Evolutionary conservation across 2,797 vertebrate species (phyloP).

Genomic region (Urophycis tenuis): DNA sequence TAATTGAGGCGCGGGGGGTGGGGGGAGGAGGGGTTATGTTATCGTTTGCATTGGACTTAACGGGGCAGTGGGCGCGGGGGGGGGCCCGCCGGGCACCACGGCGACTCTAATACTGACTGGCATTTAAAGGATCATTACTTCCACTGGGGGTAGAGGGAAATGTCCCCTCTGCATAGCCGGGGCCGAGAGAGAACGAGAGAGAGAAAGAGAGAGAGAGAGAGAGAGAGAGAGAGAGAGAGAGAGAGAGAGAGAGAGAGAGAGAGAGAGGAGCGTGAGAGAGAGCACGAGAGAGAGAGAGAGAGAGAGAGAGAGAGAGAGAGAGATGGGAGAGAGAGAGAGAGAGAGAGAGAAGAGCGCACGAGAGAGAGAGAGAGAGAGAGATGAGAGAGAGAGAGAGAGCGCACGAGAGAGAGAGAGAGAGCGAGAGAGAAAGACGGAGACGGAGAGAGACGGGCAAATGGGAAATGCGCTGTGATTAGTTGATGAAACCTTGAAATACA

Average conservation of each 20-base stretch:
- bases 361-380: neutral
- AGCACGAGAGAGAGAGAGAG: neutral
- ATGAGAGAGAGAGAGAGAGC: too few species aligned
- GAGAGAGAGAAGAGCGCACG: neutral
- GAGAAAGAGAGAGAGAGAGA: slow-evolving; percentile 30
- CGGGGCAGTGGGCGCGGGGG: slow-evolving; percentile 34
- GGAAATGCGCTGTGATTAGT: slow-evolving; percentile 62
- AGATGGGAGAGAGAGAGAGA: neutral
- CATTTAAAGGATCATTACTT: slow-evolving; percentile 48
- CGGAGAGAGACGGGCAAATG: slow-evolving; percentile 10
- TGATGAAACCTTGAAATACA: slow-evolving; percentile 38
- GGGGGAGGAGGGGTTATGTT: too few species aligned
- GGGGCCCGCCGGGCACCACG: slow-evolving; percentile 36
- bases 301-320: neutral
- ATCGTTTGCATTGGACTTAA: slow-evolving; percentile 35
- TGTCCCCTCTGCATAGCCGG: slow-evolving; percentile 40
- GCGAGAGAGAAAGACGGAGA: too few species aligned
- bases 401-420: too few species aligned
- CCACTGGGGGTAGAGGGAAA: slow-evolving; percentile 38
- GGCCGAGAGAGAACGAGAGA: slow-evolving; percentile 33
- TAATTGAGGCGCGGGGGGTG: slow-evolving; percentile 40
- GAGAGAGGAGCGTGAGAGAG: neutral
- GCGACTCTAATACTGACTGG: slow-evolving; percentile 63
- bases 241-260: neutral
- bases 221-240: slow-evolving; percentile 9